Conservation (phyloP, 30 jellyfish, hydroid and myxozoan genomes). For the Hydractinia symbiolongicarpus region DNA sequence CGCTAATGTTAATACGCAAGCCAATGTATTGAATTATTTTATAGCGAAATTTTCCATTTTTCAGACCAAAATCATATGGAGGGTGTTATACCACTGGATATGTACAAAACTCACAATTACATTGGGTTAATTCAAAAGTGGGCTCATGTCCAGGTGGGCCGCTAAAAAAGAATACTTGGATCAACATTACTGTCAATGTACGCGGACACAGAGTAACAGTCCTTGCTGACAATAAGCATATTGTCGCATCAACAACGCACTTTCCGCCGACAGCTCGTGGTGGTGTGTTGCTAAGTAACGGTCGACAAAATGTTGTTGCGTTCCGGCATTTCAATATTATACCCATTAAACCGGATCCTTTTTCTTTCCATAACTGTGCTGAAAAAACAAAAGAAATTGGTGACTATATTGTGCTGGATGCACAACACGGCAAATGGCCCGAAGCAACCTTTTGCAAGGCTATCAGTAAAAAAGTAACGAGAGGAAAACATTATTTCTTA, state of each 20-base stretch:
- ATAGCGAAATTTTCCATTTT: not conserved
- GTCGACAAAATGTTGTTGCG: conserved; percentile 45
- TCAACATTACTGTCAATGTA: conserved; percentile 47
- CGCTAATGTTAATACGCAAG: too few relatives aligned
- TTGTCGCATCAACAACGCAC: conserved; percentile 52
- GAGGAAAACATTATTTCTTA: conserved; percentile 43
- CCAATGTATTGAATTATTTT: too few relatives aligned
- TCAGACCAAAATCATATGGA: conserved; percentile 61
- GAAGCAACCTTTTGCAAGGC: conserved; percentile 66
- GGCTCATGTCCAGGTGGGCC: conserved; percentile 82
- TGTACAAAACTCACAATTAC: conserved; percentile 45
- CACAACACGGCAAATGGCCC: conserved; percentile 71
- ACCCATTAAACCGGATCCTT: conserved; percentile 41
- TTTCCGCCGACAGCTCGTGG: conserved; percentile 52
- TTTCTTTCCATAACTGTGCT: conserved; percentile 55
- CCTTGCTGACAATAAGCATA: conserved; percentile 45
- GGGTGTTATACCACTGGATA: conserved; percentile 75
- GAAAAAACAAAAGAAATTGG: conserved; percentile 34
- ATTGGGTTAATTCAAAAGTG: conserved; percentile 60
- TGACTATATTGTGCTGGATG: conserved; percentile 53
- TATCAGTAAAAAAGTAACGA: conserved; percentile 33
- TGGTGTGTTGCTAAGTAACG: conserved; percentile 63
- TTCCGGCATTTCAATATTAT: conserved; percentile 41
- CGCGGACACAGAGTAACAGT: conserved; percentile 44
- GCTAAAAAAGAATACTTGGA: conserved; percentile 47